phyloP scores from a whole-genome alignment of 2,113 vertebrate species.

The Oenanthe oenanthe region DNA sequence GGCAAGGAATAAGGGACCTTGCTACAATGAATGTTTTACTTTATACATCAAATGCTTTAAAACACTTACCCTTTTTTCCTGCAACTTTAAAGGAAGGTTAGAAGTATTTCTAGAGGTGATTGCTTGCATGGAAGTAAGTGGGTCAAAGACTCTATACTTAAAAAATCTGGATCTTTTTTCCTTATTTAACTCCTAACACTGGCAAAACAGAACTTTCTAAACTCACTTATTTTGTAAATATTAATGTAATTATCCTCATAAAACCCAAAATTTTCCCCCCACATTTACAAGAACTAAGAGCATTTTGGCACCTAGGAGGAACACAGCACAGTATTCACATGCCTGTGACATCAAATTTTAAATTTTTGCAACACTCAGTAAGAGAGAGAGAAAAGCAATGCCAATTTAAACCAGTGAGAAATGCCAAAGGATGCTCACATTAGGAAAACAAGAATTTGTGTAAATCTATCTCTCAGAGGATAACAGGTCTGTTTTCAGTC shows the following conservation, averaged over 20 bases:
- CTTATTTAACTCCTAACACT: background rate
- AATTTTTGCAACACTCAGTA: background rate
- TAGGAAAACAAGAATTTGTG: background rate
- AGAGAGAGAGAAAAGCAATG: background rate
- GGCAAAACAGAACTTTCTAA: background rate
- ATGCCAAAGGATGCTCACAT: background rate
- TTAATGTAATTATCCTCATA: background rate
- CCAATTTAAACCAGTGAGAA: background rate
- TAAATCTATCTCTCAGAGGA: background rate
- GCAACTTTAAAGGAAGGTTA: slow-evolving; percentile 20
- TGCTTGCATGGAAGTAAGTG: background rate
- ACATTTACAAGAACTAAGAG: background rate
- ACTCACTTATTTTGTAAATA: background rate
- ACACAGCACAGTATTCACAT: background rate
- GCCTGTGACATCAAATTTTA: background rate
- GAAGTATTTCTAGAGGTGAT: slow-evolving; percentile 26
- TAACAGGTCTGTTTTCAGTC: background rate
- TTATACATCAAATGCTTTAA: slow-evolving; percentile 33
- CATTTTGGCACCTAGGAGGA: background rate
- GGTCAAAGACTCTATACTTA: background rate
- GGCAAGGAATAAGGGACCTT: background rate
- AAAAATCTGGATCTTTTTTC: background rate
- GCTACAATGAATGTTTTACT: slow-evolving; percentile 23
- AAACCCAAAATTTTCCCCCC: accelerated
- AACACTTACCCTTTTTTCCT: background rate